A percentile compares a stretch with the other conserved stretches of the same genome.
Evolutionary conservation across 2,797 vertebrate genomes (phyloP).

Genomic region (Gymnopithys bicolor): DNA sequence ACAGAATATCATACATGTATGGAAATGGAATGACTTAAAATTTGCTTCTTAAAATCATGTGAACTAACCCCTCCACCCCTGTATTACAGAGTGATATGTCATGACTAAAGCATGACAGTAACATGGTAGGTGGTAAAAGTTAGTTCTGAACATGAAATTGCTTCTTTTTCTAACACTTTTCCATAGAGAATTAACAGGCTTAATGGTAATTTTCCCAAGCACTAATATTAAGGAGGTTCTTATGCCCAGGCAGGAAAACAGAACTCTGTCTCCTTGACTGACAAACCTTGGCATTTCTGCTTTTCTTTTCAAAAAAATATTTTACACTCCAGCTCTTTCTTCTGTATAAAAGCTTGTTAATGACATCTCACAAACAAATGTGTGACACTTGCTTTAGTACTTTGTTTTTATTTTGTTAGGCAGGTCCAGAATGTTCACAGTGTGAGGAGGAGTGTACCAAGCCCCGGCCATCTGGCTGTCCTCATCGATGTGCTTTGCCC

Average conservation of each 20-base stretch:
- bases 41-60: background rate
- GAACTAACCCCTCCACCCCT: background rate
- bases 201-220: background rate
- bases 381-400: background rate
- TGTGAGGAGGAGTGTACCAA: slow-evolving; percentile 86
- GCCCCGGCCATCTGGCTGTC: slow-evolving; percentile 82
- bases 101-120: background rate
- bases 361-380: background rate
- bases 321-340: background rate
- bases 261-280: background rate
- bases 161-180: background rate
- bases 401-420: slow-evolving; percentile 68
- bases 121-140: background rate
- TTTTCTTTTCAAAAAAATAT: background rate
- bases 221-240: background rate
- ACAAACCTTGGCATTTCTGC: background rate
- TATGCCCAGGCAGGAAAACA: background rate
- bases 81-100: background rate
- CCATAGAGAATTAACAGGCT: background rate
- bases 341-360: background rate
- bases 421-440: slow-evolving; percentile 80
- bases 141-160: background rate
- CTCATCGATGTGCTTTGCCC: slow-evolving; percentile 82
- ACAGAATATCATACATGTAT: rapidly evolving
- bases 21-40: background rate